Base-by-base conservation (phyloP, 2,113 vertebrate genomes). In the Platichthys flesus region DNA sequence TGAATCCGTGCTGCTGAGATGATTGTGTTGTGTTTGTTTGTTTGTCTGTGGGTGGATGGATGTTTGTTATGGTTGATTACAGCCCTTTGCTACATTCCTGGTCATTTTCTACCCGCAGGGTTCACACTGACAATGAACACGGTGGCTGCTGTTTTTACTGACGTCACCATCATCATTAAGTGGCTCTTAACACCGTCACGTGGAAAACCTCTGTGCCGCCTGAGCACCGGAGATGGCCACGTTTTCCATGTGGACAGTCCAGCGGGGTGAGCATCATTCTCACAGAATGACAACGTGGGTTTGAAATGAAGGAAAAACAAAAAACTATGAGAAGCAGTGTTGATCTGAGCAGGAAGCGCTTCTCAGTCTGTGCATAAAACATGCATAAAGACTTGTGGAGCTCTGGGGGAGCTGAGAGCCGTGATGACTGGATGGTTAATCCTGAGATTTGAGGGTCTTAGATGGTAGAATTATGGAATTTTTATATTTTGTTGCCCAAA, bases 141-240 rank as follows among this genome's bases (percentile, higher is more conserved):
- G 0, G 71, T 67, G 0, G 94, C 92, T 14, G 93, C 92, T 31
- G 67, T 95, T 74, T 94, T 83, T 76, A 93, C 96, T 71, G 93
- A 94, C 0, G 71, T 97, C 79, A 94, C 85, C 0, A 59, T 97
- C 58, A 88, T 73, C 3, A 47, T 96, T 67, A 95, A 85, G 14
- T 97, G 96, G 96, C 92, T 96, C 13, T 90, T 96, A 9, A 87
- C 90, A 28, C 92, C 94, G 0, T 94, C 93, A 59, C 81, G 76
- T 7, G 95, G 94, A 79, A 96, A 96, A 18, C 85, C 96, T 21
- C 95, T 93, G 76, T 97, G 96, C 64, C 86, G 90, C 40, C 81
- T 97, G 56, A 95, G 85, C 72, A 93, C 88, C 0, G 97, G 96
- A 54, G 96, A 98, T 65, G 96, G 95, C 0, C 90, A 91, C 89